Percentiles rank a stretch among this genome's conserved stretches.
phyloP scores from a whole-genome alignment of 2,888 invertebrate species.

The Andrena dorsata region DNA sequence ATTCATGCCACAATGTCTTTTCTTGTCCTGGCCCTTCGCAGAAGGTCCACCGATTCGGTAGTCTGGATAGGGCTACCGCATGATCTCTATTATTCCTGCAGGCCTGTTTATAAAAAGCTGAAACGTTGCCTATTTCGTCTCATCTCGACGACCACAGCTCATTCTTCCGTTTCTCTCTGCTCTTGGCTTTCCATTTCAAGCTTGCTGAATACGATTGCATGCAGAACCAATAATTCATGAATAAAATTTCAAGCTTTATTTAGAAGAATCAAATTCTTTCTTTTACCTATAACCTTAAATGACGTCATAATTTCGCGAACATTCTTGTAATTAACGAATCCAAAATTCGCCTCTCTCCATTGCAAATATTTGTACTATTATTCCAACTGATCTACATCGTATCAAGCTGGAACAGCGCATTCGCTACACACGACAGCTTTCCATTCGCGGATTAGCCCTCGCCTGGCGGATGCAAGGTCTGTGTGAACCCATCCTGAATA shows the following conservation, averaged over 20 bases:
- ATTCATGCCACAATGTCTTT: slow-evolving; percentile 75
- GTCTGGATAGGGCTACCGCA: slow-evolving; percentile 60
- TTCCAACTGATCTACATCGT: too few species aligned
- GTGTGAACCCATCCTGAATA: too few species aligned
- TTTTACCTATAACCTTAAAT: not conserved
- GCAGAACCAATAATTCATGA: slow-evolving; percentile 3
- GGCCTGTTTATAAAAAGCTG: slow-evolving; percentile 57
- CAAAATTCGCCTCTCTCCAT: too few species aligned
- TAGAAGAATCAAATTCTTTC: not conserved
- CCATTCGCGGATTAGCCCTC: too few species aligned
- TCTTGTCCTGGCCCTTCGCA: slow-evolving; percentile 66
- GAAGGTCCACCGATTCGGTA: slow-evolving; percentile 67
- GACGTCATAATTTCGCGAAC: not conserved
- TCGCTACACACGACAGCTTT: too few species aligned
- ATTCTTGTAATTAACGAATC: too few species aligned
- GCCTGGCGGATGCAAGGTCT: too few species aligned
- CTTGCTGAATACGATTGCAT: slow-evolving; percentile 12
- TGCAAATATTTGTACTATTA: too few species aligned
- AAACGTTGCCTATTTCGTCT: slow-evolving; percentile 66
- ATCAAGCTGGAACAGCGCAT: too few species aligned
- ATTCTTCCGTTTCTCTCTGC: not conserved
- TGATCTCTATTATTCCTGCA: slow-evolving; percentile 68
- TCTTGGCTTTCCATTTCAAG: not conserved
- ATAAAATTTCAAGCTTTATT: not conserved
- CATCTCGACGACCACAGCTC: slow-evolving; percentile 21